phyloP scores from a whole-genome alignment of 2,888 invertebrate genomes.

The Mallateleia sp. region DNA sequence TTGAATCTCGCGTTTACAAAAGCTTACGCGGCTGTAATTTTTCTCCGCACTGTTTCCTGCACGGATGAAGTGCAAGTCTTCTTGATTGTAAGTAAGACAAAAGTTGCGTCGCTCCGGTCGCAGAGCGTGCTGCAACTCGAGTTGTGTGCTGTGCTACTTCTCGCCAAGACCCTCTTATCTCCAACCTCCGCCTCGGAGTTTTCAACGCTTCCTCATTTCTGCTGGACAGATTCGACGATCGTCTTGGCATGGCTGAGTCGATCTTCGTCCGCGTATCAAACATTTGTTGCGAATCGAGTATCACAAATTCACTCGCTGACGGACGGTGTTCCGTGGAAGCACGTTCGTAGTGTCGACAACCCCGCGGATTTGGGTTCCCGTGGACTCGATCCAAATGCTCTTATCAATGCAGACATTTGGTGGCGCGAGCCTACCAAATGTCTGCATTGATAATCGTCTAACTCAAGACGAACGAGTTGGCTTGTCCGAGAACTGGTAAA shows the following conservation, averaged over 20 bases:
- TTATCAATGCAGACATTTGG: constrained; percentile 80
- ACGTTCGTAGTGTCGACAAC: no score
- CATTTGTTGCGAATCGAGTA: constrained; percentile 83
- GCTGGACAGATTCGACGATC: constrained; percentile 50
- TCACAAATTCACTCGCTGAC: no score
- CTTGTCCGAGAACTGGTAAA: no score
- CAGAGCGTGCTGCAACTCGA: not conserved
- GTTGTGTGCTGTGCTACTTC: no score
- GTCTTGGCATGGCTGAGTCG: constrained; percentile 77
- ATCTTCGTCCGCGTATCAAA: constrained; percentile 70
- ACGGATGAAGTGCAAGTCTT: no score
- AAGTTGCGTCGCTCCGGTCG: not conserved
- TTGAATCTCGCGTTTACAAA: constrained; percentile 11
- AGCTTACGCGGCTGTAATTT: constrained; percentile 30
- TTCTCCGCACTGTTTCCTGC: no score
- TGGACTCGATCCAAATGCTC: constrained; percentile 69
- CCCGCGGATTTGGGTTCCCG: no score
- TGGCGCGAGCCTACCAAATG: constrained; percentile 62
- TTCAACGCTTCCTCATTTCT: not conserved
- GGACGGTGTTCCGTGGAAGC: constrained; percentile 80
- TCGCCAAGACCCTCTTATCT: not conserved
- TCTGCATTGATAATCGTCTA: no score
- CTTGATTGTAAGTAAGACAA: not conserved
- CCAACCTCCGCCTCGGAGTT: not conserved
- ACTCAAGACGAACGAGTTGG: no score